These are phyloP conservation scores for Rhinichthys klamathensis DNA, from an alignment of 2,113 vertebrate species.

Conservation along the genomic window DNA sequence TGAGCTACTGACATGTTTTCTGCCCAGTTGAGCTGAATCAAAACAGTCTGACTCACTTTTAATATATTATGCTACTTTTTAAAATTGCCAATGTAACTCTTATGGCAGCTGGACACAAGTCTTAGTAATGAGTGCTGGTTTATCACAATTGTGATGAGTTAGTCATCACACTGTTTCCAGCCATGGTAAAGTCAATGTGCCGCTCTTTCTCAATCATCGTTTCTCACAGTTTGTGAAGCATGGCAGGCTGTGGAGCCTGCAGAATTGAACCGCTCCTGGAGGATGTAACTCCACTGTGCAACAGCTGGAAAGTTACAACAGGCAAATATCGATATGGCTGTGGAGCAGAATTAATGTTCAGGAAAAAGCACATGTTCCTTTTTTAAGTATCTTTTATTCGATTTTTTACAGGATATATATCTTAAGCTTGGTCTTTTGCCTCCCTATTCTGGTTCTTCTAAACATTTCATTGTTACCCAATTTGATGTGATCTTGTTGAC, in stretches of 20 bases:
- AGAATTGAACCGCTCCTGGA: neutral
- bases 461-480: conserved; percentile 21
- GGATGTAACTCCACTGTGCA: conserved; percentile 21
- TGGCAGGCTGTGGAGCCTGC: neutral
- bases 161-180: neutral
- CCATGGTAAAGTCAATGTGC: conserved; percentile 4
- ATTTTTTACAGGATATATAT: neutral
- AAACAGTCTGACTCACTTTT: neutral
- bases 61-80: neutral
- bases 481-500: conserved; percentile 37
- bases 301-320: conserved; percentile 27
- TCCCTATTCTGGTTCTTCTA: neutral
- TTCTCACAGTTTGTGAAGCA: conserved; percentile 13
- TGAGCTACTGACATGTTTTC: neutral
- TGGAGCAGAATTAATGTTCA: neutral
- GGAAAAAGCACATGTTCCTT: neutral
- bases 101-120: conserved; percentile 2
- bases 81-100: neutral
- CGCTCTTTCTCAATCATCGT: neutral
- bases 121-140: conserved; percentile 18
- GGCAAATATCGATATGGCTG: neutral
- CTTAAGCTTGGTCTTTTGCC: conserved; percentile 2
- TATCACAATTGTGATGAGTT: conserved; percentile 14
- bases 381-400: neutral
- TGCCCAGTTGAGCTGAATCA: neutral